Conservation (phyloP, 2,888 invertebrate species). For the Entomobrya proxima region DNA sequence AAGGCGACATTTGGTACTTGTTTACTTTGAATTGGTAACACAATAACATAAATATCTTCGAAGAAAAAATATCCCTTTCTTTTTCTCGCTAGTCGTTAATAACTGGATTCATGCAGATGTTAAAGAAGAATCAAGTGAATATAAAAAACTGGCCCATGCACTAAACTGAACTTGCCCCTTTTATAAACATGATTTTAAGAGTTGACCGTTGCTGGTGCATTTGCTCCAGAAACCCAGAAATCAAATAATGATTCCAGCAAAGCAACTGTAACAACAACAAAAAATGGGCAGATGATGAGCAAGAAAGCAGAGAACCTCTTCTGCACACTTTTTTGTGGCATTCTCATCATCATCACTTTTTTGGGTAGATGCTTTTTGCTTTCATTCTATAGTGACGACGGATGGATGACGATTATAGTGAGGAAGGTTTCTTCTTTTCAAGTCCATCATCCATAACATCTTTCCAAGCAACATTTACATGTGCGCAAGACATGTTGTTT, state of each 20-base stretch:
- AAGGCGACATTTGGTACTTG: constrained; percentile 13
- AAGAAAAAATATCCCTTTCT: constrained; percentile 4
- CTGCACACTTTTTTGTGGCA: background rate
- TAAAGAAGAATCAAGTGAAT: background rate
- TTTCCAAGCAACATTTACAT: constrained; percentile 23
- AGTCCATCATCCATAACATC: constrained; percentile 25
- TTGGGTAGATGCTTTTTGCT: background rate
- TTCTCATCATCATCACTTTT: background rate
- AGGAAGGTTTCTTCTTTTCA: constrained; percentile 23
- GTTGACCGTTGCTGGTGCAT: constrained; percentile 43
- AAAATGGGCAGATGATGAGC: background rate
- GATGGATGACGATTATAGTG: constrained; percentile 10
- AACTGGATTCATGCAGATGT: constrained; percentile 43
- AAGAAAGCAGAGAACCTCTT: background rate
- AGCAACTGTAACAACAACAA: constrained; percentile 23
- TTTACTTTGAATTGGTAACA: background rate
- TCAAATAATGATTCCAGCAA: constrained; percentile 29
- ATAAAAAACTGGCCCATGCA: constrained; percentile 38
- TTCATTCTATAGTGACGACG: background rate
- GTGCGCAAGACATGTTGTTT: constrained; percentile 48
- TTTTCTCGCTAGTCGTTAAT: background rate
- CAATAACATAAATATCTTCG: constrained; percentile 43
- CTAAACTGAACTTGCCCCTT: constrained; percentile 16
- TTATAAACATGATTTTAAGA: background rate
- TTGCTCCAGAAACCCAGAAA: constrained; percentile 59